Evolutionary conservation across 2,113 vertebrate species (phyloP), one percentile per base, ranked within the genome.

Genomic region (Podiceps cristatus): DNA sequence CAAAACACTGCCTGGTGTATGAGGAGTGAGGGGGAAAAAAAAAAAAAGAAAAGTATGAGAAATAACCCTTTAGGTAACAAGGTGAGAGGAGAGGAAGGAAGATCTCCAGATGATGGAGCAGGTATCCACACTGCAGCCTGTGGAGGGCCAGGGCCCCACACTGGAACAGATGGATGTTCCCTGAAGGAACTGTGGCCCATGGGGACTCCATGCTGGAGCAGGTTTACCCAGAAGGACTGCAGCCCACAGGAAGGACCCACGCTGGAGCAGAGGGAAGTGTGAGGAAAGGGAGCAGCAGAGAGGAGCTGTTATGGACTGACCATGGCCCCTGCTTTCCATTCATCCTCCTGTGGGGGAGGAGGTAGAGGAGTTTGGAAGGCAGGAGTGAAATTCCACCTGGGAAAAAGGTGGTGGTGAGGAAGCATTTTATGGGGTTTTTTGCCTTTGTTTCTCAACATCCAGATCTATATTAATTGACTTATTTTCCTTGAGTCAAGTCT

Each of bases 341-440:
- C 45, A 62, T 24, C 12, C 28, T 0, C 0, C 40, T 47, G 23
- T 1, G 1, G 3, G 2, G 37, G 9, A 28, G 27, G 28, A 37
- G 22, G 28, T 29, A 49, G n/a, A 24, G 15, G 40, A 53, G 33
- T 29, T 67, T 9, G 15, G 23, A 83, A 80, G 42, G n/a, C n/a
- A 73, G 10, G 16, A 56, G 13, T 49, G 37, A 88, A 59, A 35
- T 22, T 81, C 68, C 50, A 66, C 13, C 29, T 31, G 56, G 8
- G 15, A 18, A 63, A 60, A 72, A 58, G n/a, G 7, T 19, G 33
- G n/a, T 74, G 7, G 2, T 22, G 3, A 2, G 11, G 37, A 79
- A n/a, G 12, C 16, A 8, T 8, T 45, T 60, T 33, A 18, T 14
- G 6, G 0, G n/a, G n/a, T 9, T 20, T 63, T 73, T 42, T 16